Evolutionary conservation across 53 echinoderm and acorn worm species (phyloP), one percentile per base, ranked within the genome.

Genomic region (Holothuria leucospilota): DNA sequence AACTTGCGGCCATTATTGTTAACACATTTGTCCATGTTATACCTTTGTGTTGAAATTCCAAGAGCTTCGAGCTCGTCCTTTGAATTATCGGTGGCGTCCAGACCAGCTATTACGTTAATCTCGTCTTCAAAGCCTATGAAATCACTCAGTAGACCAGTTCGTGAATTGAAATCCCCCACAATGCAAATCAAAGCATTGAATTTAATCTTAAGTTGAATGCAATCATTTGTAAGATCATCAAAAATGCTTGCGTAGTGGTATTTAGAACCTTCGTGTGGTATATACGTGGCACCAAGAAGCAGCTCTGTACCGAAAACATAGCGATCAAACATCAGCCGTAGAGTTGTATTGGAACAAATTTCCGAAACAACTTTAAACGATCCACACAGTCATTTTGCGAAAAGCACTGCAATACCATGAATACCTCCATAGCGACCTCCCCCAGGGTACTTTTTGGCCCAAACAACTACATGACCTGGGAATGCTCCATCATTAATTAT

Each of bases 271-370:
- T n/a, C n/a, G 29, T 69, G 69, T 8, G 69, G 69, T 27, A 69
- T 0, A 27, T 69, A 69, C 29, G 69, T 69, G 28, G 29, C 69
- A 29, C 29, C 7, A 25, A 69, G 13, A 16, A 23, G 29, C 38
- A 69, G 29, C 26, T 69, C 69, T 69, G 25, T 27, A 29, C 30
- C 69, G 7, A 69, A 69, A 18, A 69, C 29, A 69, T 24, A 24
- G 69, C 12, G 69, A 29, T 69, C 69, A 69, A 69, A 30, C 69
- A 15, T 11, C 29, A 69, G 25, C 29, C 69, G 25, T 69, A 69
- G 69, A 69, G 69, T 69, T 69, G 69, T 69, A 29, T 69, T 69
- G 16, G 29, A 69, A 29, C 69, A 69, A 69, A 69, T 69, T 69
- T 69, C 39, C 15, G 69, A 69, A 29, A 69, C 25, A 28, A 69